Evolutionary conservation across 2,888 invertebrate species (phyloP).

Genomic region (Ophioninae sp.): DNA sequence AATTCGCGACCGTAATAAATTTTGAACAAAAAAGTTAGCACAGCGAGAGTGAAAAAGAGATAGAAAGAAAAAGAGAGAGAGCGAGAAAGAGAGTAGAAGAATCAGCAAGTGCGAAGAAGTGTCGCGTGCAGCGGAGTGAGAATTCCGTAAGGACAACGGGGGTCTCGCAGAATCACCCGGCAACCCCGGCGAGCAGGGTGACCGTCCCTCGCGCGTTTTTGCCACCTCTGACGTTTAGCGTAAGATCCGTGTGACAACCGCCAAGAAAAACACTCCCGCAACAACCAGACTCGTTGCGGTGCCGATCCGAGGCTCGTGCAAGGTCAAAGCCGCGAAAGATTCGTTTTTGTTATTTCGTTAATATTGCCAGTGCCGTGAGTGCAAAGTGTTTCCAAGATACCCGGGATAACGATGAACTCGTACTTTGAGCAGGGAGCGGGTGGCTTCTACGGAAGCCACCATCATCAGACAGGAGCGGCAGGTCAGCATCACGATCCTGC

Average conservation of each 20-base stretch:
- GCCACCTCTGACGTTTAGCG: slow-evolving; percentile 11
- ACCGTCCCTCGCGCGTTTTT: slow-evolving; percentile 20
- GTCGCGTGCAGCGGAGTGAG: slow-evolving; percentile 43
- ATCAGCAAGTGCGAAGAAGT: slow-evolving; percentile 22
- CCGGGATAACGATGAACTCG: slow-evolving; percentile 90
- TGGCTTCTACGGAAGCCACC: slow-evolving; percentile 96
- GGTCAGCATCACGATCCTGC: slow-evolving; percentile 89
- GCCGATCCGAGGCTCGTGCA: not conserved
- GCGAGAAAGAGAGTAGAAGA: not conserved
- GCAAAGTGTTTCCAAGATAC: slow-evolving; percentile 75
- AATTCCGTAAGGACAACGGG: slow-evolving; percentile 39
- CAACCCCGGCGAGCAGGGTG: slow-evolving; percentile 32
- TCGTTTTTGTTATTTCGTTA: slow-evolving; percentile 35
- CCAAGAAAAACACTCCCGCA: too few species aligned
- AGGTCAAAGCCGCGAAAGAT: slow-evolving; percentile 1
- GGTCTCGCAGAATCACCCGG: slow-evolving; percentile 45
- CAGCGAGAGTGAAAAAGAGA: not conserved
- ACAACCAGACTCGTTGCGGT: not conserved
- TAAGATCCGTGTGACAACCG: not conserved
- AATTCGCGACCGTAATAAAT: not conserved
- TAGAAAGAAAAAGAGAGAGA: too few species aligned
- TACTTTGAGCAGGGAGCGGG: slow-evolving; percentile 94
- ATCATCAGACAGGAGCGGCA: slow-evolving; percentile 88
- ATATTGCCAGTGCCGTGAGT: slow-evolving; percentile 71
- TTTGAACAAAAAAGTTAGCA: not conserved